Percentiles rank a stretch among this genome's conserved stretches.
Evolutionary conservation across 1,140 invertebrate species (phyloP).

Genomic region (Nephila pilipes): DNA sequence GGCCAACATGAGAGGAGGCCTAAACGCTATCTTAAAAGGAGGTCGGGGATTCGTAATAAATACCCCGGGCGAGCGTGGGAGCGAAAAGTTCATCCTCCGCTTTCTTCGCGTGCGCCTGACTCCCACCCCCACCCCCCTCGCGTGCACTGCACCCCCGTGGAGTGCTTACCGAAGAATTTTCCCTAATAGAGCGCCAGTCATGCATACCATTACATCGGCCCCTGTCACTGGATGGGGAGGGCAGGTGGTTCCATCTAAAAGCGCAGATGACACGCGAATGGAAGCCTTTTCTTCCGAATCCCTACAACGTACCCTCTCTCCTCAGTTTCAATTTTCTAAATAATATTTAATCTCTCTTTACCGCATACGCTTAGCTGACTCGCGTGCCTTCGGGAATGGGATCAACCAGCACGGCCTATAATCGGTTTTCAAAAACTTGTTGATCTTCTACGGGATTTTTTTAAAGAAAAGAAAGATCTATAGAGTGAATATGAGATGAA

Average conservation of each 20-base stretch:
- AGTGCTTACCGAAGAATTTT: neutral
- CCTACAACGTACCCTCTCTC: no score
- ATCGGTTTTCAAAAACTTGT: no score
- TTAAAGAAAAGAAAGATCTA: no score
- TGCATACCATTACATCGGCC: constrained; percentile 53
- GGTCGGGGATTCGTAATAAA: constrained; percentile 48
- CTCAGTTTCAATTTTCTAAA: no score
- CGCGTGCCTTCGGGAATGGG: no score
- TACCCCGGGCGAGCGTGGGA: neutral
- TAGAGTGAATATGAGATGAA: no score
- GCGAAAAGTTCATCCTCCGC: neutral
- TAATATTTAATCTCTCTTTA: no score
- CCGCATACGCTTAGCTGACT: no score
- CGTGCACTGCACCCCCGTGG: constrained; percentile 1
- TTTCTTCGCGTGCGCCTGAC: neutral
- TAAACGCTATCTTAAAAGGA: no score
- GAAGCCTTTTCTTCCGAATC: neutral
- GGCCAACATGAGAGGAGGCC: constrained; percentile 45
- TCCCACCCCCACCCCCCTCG: neutral
- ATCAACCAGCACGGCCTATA: no score
- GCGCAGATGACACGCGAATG: neutral
- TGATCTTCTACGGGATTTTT: no score
- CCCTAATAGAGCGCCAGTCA: constrained; percentile 57
- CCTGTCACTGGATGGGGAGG: neutral
- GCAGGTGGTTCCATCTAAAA: neutral